phyloP scores from a whole-genome alignment of 1,140 invertebrate species.

The Philotrypesis tridentata region DNA sequence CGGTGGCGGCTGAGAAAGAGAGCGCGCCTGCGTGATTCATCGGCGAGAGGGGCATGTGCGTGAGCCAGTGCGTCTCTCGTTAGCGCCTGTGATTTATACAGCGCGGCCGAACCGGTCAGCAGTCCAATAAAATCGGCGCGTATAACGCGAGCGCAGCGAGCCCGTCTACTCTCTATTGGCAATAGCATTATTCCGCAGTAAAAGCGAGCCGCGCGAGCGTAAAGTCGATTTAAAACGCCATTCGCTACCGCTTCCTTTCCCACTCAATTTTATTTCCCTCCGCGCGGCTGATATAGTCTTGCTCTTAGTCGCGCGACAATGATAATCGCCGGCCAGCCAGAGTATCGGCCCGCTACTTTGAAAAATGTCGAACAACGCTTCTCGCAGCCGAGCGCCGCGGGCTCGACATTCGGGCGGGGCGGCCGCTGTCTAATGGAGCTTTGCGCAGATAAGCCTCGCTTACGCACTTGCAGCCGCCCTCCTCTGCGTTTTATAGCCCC shows the following conservation, averaged over 20 bases:
- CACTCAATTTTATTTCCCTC: neutral
- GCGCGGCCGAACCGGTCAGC: neutral
- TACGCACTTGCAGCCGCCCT: neutral
- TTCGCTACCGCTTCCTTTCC: conserved; percentile 6
- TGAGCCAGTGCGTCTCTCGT: neutral
- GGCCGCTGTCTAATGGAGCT: conserved; percentile 31
- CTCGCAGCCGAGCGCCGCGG: no score
- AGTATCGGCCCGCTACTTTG: no score
- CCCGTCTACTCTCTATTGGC: conserved; percentile 48
- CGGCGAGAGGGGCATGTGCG: neutral
- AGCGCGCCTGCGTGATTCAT: no score
- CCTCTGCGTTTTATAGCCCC: conserved; percentile 22
- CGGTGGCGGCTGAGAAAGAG: no score
- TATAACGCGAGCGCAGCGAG: conserved; percentile 31
- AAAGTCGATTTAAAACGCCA: conserved; percentile 48
- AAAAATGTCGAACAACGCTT: no score
- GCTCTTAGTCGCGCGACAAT: no score
- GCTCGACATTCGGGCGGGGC: no score
- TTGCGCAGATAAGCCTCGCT: conserved; percentile 14
- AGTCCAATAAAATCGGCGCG: conserved; percentile 7
- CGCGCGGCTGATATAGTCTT: neutral
- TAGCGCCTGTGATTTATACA: neutral
- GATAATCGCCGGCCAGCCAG: no score
- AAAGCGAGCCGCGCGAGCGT: conserved; percentile 44
- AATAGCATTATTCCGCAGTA: conserved; percentile 57